Base-by-base conservation (phyloP, 2,888 invertebrate species). In the Trypoxylon attenuatum region DNA sequence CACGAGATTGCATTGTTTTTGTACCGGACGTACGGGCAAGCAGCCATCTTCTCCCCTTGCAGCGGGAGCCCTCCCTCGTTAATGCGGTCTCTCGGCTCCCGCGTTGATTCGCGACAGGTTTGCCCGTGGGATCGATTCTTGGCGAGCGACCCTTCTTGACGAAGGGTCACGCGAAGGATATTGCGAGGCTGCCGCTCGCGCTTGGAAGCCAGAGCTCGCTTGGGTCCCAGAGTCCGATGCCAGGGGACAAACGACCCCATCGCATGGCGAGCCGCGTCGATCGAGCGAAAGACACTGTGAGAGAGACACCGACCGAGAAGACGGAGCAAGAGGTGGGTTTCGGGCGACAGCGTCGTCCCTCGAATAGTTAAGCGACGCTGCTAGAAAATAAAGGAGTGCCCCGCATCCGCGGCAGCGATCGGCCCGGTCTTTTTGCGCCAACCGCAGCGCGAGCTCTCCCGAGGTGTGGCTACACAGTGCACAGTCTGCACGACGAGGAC, bases 81-180 rank as follows among this genome's bases (percentile, higher is more conserved):
- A 43, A 43, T 10, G 29, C 10, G 13, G n/a, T 46, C 46, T 16
- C 16, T 23, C 16, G 23, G 27, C 16, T 33, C 2, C 18, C 21
- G 49, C 22, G 15, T 38, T 45, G 65, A 60, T 60, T 65, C 60
- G 51, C 47, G 66, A 54, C 67, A 43, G 55, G 54, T 29, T 25
- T 54, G 56, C 47, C 62, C 50, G 54, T 43, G 39, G 54, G 55
- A 65, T 66, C 66, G 67, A 66, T 66, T 61, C 66, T 42, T 10
- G 61, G 66, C 61, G n/a, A n/a, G n/a, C n/a, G 66, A 68, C 66
- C 60, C 52, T 66, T 56, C 66, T 43, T 55, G 66, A 61, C 60
- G 55, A 51, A 66, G 67, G 67, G 66, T 65, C 67, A 67, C 67
- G 65, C 67, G 65, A 67, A 59, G 67, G 59, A 67, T 65, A 67